These are phyloP conservation scores for Lepidocyrtoides sp. DNA, from an alignment of 2,888 invertebrate genomes.

Conservation along the genomic window DNA sequence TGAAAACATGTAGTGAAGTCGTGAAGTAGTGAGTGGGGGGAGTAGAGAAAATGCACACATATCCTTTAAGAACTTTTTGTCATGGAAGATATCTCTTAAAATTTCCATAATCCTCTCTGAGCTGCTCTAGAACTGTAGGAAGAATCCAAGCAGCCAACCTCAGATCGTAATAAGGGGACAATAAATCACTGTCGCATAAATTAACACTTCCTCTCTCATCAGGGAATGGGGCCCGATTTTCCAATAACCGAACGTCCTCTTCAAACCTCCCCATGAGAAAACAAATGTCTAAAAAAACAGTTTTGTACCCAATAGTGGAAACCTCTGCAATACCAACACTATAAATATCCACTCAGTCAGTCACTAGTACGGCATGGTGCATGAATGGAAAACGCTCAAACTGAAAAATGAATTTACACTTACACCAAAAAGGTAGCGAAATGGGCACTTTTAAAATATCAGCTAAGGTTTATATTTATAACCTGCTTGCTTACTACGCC, in stretches of 20 bases:
- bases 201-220: conserved; percentile 79
- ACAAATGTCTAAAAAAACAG: neutral
- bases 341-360: neutral
- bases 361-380: neutral
- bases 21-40: neutral
- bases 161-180: conserved; percentile 58
- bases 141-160: conserved; percentile 48
- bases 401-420: neutral
- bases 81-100: conserved; percentile 56
- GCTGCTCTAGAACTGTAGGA: conserved; percentile 29
- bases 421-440: conserved; percentile 27
- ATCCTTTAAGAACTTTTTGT: conserved; percentile 65
- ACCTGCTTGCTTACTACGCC: neutral
- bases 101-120: conserved; percentile 74
- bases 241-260: conserved; percentile 63
- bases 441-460: neutral
- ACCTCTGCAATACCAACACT: neutral
- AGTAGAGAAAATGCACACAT: neutral
- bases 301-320: neutral
- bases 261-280: conserved; percentile 13
- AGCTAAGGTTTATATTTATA: neutral
- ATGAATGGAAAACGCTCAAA: neutral
- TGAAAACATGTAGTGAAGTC: neutral
- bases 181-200: conserved; percentile 81
- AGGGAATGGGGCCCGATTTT: conserved; percentile 37